A percentile compares a stretch with the other conserved stretches of the same genome.
Conservation (phyloP, 2,113 vertebrate species). For the Heterochromis multidens region DNA sequence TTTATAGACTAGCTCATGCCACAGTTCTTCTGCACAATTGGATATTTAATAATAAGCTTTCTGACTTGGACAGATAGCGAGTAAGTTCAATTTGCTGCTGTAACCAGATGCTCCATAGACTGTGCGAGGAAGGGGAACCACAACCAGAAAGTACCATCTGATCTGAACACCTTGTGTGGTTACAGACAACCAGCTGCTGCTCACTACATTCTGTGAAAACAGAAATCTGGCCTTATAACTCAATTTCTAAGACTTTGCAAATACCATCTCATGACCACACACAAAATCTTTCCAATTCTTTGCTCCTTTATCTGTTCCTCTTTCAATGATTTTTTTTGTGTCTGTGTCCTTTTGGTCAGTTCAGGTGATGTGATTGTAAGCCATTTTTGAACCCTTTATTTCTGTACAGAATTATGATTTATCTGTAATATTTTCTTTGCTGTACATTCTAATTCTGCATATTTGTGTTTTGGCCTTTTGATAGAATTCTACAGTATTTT, state of each 20-base stretch:
- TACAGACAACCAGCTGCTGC: conserved; percentile 9
- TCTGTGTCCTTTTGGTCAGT: neutral
- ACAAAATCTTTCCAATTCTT: neutral
- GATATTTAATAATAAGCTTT: neutral
- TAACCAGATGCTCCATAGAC: neutral
- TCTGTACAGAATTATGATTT: neutral
- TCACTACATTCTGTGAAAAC: neutral
- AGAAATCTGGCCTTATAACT: neutral
- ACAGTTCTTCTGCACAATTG: neutral
- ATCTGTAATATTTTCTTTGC: neutral
- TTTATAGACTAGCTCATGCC: neutral
- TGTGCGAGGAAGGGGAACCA: neutral
- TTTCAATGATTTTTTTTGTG: fast-evolving
- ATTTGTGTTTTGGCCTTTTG: neutral
- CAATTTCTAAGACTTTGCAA: neutral
- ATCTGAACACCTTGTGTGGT: conserved; percentile 1
- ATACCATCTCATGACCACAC: neutral
- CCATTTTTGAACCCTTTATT: neutral
- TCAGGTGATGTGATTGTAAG: neutral
- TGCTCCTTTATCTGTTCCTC: neutral
- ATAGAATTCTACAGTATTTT: neutral
- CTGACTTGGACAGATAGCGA: neutral
- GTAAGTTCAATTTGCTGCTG: neutral
- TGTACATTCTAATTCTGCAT: neutral
- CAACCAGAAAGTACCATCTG: neutral